Evolutionary conservation across 1,140 invertebrate species (phyloP), one percentile per base, ranked within the genome.

Genomic region (Luehdorfia chinensis): DNA sequence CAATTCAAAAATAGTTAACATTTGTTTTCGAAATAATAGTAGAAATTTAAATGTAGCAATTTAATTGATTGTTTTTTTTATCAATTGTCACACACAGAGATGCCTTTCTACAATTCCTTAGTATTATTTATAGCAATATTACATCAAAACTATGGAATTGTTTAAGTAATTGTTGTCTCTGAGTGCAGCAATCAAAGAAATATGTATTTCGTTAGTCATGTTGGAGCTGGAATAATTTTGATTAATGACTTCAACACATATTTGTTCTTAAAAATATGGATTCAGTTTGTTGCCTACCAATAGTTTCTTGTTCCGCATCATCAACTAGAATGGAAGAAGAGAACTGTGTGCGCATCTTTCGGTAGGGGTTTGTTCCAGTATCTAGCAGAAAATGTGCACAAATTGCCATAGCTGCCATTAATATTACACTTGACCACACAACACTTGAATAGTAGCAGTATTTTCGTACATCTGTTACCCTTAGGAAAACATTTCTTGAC

Each of bases 391-490:
- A 94, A 73, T 95, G 94, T 0, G 94, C 92, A 70, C 94, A 94
- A 19, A 95, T 88, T 0, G 94, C 93, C 43, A 94, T 84, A 0
- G 87, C 85, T 0, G 93, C 90, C 88, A 95, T 91, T 7, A 90
- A 66, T 0, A 90, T 61, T 0, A 94, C 94, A 47, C 89, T 89
- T n/a, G 89, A 88, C 93, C 94, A 95, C 0, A 93, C 93, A 59
- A 94, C 95, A 12, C 88, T 88, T 0, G 94, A 94, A 68, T 95
- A 96, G 59, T 94, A 95, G 64, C 94, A 95, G 72, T 95, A 96
- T 84, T 95, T 95, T 46, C 90, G 88, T 1, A 93, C 92, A 79
- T 95, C 94, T 0, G 94, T 95, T 31, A 95, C 93, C 32, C 94
- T 85, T 3, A 96, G 75, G 66, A 94, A 96, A 8, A 95, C 93